These are phyloP conservation scores for Megastigmus dorsalis DNA, from an alignment of 2,888 invertebrate species.

Conservation along the genomic window DNA sequence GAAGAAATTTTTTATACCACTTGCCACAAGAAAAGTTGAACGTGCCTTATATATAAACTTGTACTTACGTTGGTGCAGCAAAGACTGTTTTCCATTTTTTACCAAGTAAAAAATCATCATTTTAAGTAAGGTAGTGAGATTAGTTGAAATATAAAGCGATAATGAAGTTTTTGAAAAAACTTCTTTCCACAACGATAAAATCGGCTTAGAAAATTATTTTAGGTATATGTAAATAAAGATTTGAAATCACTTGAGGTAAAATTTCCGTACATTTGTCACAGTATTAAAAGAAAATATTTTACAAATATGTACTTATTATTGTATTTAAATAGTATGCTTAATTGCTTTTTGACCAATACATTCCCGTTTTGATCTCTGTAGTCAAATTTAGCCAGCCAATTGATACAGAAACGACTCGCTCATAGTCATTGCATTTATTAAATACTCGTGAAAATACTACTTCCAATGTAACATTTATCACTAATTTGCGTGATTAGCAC, in stretches of 20 bases:
- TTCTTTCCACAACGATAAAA: constrained; percentile 37
- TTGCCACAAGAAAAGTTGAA: constrained; percentile 46
- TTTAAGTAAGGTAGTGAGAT: constrained; percentile 52
- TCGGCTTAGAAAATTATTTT: constrained; percentile 43
- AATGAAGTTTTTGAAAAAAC: constrained; percentile 39
- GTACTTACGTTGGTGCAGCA: constrained; percentile 54
- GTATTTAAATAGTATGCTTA: constrained; percentile 34
- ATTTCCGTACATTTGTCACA: constrained; percentile 31
- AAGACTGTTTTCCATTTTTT: constrained; percentile 54
- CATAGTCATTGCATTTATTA: constrained; percentile 52
- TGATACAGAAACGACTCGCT: constrained; percentile 44
- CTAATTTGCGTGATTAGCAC: constrained; percentile 48
- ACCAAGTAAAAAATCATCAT: constrained; percentile 51
- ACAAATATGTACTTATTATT: constrained; percentile 37
- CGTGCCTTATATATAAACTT: constrained; percentile 52
- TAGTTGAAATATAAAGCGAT: constrained; percentile 50
- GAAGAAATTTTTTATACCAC: constrained; percentile 17
- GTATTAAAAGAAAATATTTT: constrained; percentile 46
- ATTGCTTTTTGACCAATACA: constrained; percentile 39
- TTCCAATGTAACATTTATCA: constrained; percentile 47
- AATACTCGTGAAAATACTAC: constrained; percentile 40
- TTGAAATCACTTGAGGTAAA: constrained; percentile 32
- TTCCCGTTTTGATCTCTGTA: constrained; percentile 52
- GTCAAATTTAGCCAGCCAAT: constrained; percentile 33
- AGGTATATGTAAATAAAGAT: constrained; percentile 49